A percentile compares a stretch with the other conserved stretches of the same genome.
phyloP scores from a whole-genome alignment of 2,797 vertebrate species.

The Siniperca undulata region DNA sequence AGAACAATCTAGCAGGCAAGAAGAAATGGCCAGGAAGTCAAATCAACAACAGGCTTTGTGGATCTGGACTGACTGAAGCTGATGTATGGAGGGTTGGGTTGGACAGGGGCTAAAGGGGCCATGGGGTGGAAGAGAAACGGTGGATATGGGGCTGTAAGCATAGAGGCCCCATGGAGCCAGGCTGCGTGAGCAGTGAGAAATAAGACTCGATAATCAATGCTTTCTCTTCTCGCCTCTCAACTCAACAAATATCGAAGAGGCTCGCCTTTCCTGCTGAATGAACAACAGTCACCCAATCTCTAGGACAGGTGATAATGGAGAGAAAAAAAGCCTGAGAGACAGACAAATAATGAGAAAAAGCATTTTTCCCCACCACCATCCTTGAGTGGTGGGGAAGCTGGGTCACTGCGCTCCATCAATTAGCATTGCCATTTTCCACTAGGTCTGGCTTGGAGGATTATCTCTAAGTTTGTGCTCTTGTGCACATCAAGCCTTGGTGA shows the following conservation, averaged over 20 bases:
- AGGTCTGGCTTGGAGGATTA: constrained; percentile 46
- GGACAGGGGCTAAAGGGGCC: constrained; percentile 32
- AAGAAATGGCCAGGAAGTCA: constrained; percentile 43
- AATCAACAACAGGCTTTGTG: constrained; percentile 59
- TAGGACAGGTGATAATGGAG: constrained; percentile 78
- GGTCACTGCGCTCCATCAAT: constrained; percentile 78
- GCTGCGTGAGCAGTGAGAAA: constrained; percentile 62
- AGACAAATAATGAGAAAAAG: constrained; percentile 63
- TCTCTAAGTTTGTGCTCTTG: constrained; percentile 46
- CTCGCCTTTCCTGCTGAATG: constrained; percentile 78
- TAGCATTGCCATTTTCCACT: constrained; percentile 62
- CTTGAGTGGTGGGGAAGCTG: constrained; percentile 49
- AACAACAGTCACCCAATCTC: constrained; percentile 74
- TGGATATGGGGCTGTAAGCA: constrained; percentile 36
- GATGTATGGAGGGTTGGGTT: constrained; percentile 11
- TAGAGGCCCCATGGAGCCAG: constrained; percentile 45
- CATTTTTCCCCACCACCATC: constrained; percentile 71
- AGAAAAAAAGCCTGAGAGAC: constrained; percentile 48
- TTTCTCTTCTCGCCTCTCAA: constrained; percentile 70
- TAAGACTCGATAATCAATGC: constrained; percentile 78
- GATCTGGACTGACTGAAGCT: not conserved
- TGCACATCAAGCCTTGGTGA: constrained; percentile 22
- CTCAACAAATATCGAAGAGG: constrained; percentile 71
- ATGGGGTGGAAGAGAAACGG: constrained; percentile 12
- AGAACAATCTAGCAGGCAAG: constrained; percentile 33